A percentile compares a stretch with the other conserved stretches of the same genome.
These are phyloP conservation scores for Lateolabrax maculatus DNA, from an alignment of 2,797 vertebrate species.

Conservation along the genomic window DNA sequence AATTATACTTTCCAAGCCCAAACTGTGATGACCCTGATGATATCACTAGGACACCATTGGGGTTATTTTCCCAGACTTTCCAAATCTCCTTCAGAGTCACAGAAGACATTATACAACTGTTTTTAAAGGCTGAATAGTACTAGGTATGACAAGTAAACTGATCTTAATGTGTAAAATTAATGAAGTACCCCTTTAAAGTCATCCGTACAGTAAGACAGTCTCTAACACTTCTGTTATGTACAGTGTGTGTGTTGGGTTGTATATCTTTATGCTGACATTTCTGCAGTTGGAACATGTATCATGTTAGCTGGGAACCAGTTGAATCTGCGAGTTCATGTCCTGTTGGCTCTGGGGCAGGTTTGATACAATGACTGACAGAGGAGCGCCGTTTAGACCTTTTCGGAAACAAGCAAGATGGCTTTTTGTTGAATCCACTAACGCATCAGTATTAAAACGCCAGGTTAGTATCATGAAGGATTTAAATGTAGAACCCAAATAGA, in stretches of 20 bases:
- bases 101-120: not conserved
- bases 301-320: too few species aligned
- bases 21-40: not conserved
- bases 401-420: too few species aligned
- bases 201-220: not conserved
- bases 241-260: not conserved
- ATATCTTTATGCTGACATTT: slow-evolving; percentile 8
- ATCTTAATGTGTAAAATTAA: not conserved
- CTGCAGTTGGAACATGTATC: not conserved
- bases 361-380: too few species aligned
- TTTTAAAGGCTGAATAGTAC: not conserved
- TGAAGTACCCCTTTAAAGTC: not conserved
- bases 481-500: not conserved
- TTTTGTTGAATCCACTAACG: too few species aligned
- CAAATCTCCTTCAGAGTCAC: not conserved
- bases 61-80: not conserved
- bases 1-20: not conserved
- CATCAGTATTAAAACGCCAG: too few species aligned
- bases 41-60: not conserved
- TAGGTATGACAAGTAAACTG: not conserved
- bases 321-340: too few species aligned
- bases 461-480: not conserved
- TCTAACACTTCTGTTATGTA: not conserved
- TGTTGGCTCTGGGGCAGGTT: too few species aligned
- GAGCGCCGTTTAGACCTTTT: too few species aligned